Base-by-base conservation (phyloP, 2,797 vertebrate genomes). In the Pangasius krempfi region DNA sequence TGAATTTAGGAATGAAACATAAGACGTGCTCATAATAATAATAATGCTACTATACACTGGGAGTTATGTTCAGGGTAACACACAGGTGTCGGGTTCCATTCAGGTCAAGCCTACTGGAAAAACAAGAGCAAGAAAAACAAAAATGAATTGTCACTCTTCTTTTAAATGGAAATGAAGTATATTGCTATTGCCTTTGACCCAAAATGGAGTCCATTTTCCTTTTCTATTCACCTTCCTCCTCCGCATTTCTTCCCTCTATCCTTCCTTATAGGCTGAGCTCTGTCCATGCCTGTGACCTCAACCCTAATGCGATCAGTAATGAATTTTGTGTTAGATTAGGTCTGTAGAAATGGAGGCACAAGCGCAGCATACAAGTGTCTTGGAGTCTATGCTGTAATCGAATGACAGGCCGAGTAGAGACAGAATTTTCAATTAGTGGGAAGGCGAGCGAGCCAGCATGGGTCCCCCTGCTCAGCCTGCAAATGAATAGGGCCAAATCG, bases 401-500 rank as follows among this genome's bases (percentile, higher is more conserved):
- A 98, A 98, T 98, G 97, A 97, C 95, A 96, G 75, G 96, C 96
- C 96, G 97, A 96, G 96, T 97, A 98, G 96, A 97, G 97, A 97
- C 97, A 97, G 96, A 96, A 97, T 96, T 86, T 86, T 79, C 97
- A 97, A 97, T 97, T 97, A 97, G 97, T 95, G 87, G 54, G 73
- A 79, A 86, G 83, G 95, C 93, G 90, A 96, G 95, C 89, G 95
- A 96, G 95, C 96, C 96, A 96, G 96, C 95, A 96, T 95, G 95
- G 89, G 87, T 95, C 96, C 95, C 96, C 94, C 96, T 97, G 95
- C 96, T 96, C 95, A 96, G 96, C 96, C 96, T 97, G 95, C 96
- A 98, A 98, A 98, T 98, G 97, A 97, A 97, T 96, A 97, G 96
- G 95, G 95, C 96, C 94, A 98, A 98, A 98, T 98, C 95, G 95